Evolutionary conservation across 2,113 vertebrate species (phyloP).

Genomic region (Heterotilapia buettikoferi): DNA sequence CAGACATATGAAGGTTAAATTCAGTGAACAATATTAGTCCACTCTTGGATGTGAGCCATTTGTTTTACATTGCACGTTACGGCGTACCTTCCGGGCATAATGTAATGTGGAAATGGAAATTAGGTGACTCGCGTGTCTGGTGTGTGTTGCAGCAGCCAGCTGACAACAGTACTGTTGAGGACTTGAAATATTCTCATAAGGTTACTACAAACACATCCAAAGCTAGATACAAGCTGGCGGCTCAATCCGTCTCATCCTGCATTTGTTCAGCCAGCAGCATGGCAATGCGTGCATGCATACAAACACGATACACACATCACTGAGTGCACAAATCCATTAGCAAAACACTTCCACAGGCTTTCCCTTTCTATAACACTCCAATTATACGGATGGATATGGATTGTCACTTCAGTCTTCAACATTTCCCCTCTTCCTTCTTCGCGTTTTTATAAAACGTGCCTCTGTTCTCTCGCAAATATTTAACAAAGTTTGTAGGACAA

Average conservation of each 20-base stretch:
- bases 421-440: neutral
- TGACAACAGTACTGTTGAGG: neutral
- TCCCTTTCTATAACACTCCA: neutral
- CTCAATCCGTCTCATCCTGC: slow-evolving; percentile 11
- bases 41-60: neutral
- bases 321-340: slow-evolving; percentile 30
- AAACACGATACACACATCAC: slow-evolving; percentile 9
- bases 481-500: slow-evolving; percentile 17
- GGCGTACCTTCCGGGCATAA: neutral
- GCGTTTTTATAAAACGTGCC: neutral
- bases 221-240: slow-evolving; percentile 12
- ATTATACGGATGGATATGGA: neutral
- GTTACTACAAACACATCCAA: slow-evolving; percentile 29
- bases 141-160: neutral
- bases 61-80: slow-evolving; percentile 9
- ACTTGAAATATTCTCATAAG: slow-evolving; percentile 7
- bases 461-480: slow-evolving; percentile 17
- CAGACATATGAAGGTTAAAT: slow-evolving; percentile 1
- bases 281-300: neutral
- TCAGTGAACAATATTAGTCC: neutral
- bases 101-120: slow-evolving; percentile 3
- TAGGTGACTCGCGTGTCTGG: neutral
- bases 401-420: neutral
- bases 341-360: slow-evolving; percentile 18
- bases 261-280: slow-evolving; percentile 18